Base-by-base conservation (phyloP, 2,888 invertebrate genomes). In the Cataglyphis altisquamis region DNA sequence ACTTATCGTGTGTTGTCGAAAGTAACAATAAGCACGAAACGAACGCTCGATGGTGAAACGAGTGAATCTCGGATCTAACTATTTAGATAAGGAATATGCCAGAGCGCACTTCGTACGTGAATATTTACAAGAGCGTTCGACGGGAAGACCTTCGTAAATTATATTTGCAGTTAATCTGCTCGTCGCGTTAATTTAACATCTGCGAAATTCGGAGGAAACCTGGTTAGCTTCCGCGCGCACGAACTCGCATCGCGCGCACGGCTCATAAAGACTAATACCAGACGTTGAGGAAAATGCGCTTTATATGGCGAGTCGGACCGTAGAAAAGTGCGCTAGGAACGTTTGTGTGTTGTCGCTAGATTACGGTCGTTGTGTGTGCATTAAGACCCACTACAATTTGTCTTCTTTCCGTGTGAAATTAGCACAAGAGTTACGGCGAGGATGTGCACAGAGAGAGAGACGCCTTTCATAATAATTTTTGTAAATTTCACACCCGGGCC, bases 121-220 rank as follows among this genome's bases (percentile, higher is more conserved):
- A 80, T 80, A 80, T 80, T 80, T 80, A 70, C 78, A 80, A 36
- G 78, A 72, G 70, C 78, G 32, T 80, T 80, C 78, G 72, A 80
- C 60, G 45, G 70, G n/a, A 80, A 60, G 72, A 80, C 57, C 74
- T 67, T 62, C 62, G 74, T 80, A 88, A 89, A 89, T 89, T 86
- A 84, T 89, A 89, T 89, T 89, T 89, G 88, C 86, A 89, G 89
- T 89, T 89, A 87, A 89, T 89, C 87, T 87, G 82, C 84, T 75
- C 75, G 64, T 82, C 68, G 72, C 87, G 87, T 85, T 90, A 88
- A 90, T 87, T 85, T 90, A 70, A 85, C 88, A 83, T 81, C 84
- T 81, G 83, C 68, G 75, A 85, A 90, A 88, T 87, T 86, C 70
- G 74, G 78, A 82, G 85, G 85, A 84, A 89, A 89, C 82, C 87